Conservation (phyloP, 1,140 invertebrate genomes). For the Brachystomella parvula region DNA sequence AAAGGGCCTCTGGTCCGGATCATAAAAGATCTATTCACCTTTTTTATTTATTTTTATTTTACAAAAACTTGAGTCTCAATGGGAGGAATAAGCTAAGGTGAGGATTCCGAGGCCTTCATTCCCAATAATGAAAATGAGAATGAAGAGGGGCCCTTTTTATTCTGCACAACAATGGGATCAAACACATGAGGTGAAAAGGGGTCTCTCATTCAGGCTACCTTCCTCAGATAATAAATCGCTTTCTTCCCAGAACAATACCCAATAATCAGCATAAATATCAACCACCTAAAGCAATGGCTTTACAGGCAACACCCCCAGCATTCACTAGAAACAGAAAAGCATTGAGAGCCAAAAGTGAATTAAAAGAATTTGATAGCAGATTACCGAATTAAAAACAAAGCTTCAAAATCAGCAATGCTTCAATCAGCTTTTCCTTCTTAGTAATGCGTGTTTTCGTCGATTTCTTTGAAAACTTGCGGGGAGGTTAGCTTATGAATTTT, state of each 20-base stretch:
- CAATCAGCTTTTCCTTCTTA: not conserved
- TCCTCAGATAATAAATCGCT: not conserved
- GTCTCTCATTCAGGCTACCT: not conserved
- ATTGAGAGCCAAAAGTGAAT: not conserved
- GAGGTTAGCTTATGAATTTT: too few species aligned
- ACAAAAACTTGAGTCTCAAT: not conserved
- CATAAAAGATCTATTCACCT: not conserved
- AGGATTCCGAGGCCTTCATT: too few species aligned
- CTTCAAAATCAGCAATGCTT: not conserved
- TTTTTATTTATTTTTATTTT: not conserved
- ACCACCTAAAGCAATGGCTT: too few species aligned
- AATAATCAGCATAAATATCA: not conserved
- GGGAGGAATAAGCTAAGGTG: not conserved
- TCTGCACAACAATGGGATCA: not conserved
- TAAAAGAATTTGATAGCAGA: not conserved
- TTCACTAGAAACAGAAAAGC: too few species aligned
- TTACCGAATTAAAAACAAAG: not conserved
- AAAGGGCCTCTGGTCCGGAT: not conserved
- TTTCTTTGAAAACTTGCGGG: too few species aligned
- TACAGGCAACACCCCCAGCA: not conserved
- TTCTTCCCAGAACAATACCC: not conserved
- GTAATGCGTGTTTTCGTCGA: not conserved
- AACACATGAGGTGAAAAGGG: not conserved
- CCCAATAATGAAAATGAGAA: not conserved
- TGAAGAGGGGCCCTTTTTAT: not conserved